phyloP scores from a whole-genome alignment of 2,797 vertebrate species.

The Acipenser oxyrinchus region DNA sequence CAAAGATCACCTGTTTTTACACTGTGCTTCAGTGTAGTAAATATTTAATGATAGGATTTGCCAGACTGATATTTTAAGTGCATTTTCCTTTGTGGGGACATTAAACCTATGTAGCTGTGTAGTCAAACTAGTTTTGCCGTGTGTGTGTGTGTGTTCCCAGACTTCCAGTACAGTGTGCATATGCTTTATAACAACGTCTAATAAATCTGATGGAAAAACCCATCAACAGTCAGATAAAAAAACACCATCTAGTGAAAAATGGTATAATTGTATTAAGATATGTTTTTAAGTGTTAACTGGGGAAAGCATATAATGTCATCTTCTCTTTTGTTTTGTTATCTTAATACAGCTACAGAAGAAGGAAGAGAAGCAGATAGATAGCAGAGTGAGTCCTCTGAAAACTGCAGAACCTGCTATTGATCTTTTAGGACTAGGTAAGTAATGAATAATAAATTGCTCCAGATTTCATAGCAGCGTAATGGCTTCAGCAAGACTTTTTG shows the following conservation, averaged over 20 bases:
- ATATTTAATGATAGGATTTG: neutral
- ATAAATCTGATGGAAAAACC: no score
- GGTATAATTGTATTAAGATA: neutral
- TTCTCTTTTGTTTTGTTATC: constrained; percentile 21
- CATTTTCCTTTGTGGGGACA: neutral
- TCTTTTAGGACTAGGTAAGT: constrained; percentile 90
- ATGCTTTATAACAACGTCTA: no score
- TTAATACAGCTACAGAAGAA: constrained; percentile 57
- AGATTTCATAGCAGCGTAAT: constrained; percentile 12
- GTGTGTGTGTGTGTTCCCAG: neutral
- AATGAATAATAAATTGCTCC: constrained; percentile 25
- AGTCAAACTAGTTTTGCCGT: neutral
- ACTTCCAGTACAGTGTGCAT: constrained; percentile 12
- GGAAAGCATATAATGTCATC: constrained; percentile 27
- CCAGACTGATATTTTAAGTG: neutral
- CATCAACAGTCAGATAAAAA: no score
- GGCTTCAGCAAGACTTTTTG: constrained; percentile 8
- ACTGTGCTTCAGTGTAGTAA: neutral
- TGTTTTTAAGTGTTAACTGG: constrained; percentile 8
- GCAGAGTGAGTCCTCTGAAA: constrained; percentile 75
- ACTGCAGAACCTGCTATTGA: constrained; percentile 73
- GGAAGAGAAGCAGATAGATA: constrained; percentile 73
- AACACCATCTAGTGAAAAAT: no score
- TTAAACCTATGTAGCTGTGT: neutral
- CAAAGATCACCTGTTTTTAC: no score